Evolutionary conservation across 2,888 invertebrate species (phyloP), one percentile per base, ranked within the genome.

Genomic region (Drosophila pseudotalamancana): DNA sequence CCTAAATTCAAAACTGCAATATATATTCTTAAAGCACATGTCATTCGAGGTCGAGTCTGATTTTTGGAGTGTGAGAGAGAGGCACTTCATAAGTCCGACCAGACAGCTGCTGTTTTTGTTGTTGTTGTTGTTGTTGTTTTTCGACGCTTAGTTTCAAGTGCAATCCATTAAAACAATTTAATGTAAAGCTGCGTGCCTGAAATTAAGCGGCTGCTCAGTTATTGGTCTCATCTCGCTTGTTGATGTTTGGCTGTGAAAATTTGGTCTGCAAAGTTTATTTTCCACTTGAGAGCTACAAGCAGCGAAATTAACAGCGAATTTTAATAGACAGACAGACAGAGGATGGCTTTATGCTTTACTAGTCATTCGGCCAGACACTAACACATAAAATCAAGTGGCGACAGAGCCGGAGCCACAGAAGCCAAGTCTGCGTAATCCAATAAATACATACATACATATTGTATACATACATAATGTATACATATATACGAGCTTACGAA

Each of bases 91-190:
- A 37, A 8, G 2, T 12, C 12, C 5, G 21, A 5, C 25, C 51
- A 42, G 51, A 29, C 48, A 50, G 37, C 32, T 55, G 37, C 42
- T 57, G 50, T 21, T 68, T 45, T 59, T 55, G 45, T 45, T n/a
- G n/a, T n/a, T n/a, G n/a, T n/a, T n/a, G 50, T 21, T 68, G 39
- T 59, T 55, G 45, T 45, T 48, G 50, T 23, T 45, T 14, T 57
- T 66, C 35, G 32, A 29, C 54, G 46, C 34, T 53, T 34, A 43
- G 31, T 32, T 67, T 70, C 42, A 54, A 78, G 64, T 39, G 68
- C 63, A 60, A 60, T 72, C 56, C 67, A 79, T 72, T 79, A 68
- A 75, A 55, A 55, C 72, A 64, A 79, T 76, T 77, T 76, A 60
- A 71, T 75, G 55, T 43, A 53, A 57, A 75, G 57, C 53, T 62